phyloP scores from a whole-genome alignment of 2,797 vertebrate species.

The Micropoecilia bifurca region DNA sequence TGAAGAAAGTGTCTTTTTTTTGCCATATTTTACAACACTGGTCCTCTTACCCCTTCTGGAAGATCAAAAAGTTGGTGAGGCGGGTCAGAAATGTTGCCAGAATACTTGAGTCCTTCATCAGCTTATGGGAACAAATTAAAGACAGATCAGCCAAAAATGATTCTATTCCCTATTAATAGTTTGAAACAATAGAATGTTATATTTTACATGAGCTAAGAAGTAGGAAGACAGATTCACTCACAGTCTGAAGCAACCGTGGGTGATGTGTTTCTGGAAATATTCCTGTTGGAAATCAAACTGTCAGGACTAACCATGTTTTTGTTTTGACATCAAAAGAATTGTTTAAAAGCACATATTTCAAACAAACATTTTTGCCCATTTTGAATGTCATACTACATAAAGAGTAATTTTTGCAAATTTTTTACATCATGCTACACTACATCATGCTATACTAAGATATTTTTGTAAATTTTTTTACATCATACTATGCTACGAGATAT shows the following conservation, averaged over 20 bases:
- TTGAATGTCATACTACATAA: no score
- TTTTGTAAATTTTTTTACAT: no score
- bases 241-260: constrained; percentile 90
- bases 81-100: constrained; percentile 87
- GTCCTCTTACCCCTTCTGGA: constrained; percentile 87
- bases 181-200: constrained; percentile 3
- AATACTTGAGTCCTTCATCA: constrained; percentile 90
- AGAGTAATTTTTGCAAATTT: no score
- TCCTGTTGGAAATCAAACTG: constrained; percentile 75
- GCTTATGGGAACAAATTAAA: constrained; percentile 69
- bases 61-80: constrained; percentile 90
- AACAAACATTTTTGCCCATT: no score
- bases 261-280: constrained; percentile 91
- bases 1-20: no score
- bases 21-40: not conserved
- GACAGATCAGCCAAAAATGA: not conserved
- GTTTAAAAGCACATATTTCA: not conserved
- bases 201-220: not conserved
- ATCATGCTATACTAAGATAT: no score
- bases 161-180: not conserved
- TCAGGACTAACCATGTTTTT: not conserved
- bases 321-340: not conserved
- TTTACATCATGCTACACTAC: no score
- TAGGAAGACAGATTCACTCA: constrained; percentile 63
- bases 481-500: no score